Conservation (phyloP, 2,888 invertebrate genomes). For the Cybosia mesomella region DNA sequence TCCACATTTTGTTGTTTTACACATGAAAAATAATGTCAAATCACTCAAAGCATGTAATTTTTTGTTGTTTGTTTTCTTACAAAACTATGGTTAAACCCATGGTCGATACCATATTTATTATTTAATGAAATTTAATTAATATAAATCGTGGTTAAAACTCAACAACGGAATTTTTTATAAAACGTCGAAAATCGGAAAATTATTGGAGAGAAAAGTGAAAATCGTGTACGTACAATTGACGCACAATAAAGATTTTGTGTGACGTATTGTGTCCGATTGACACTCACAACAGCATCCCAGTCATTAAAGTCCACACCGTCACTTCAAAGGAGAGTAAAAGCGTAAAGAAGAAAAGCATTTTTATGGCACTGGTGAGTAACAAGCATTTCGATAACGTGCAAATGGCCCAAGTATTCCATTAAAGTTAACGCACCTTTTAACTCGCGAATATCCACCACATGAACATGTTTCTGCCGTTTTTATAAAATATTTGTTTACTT, state of each 20-base stretch:
- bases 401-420: constrained; percentile 45
- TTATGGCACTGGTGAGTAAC: constrained; percentile 32
- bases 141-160: not conserved
- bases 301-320: constrained; percentile 5
- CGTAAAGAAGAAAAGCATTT: constrained; percentile 14
- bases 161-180: no score
- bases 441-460: constrained; percentile 51
- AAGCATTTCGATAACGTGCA: constrained; percentile 46
- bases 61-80: not conserved
- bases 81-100: no score
- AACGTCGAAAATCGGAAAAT: not conserved
- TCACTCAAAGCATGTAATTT: no score
- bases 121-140: not conserved
- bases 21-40: not conserved
- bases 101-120: not conserved
- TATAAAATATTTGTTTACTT: constrained; percentile 48
- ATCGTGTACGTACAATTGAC: not conserved
- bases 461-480: constrained; percentile 45
- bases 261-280: not conserved
- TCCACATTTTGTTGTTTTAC: no score
- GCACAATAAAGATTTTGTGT: not conserved
- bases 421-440: constrained; percentile 52
- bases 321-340: constrained; percentile 10
- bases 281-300: not conserved
- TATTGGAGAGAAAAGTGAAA: not conserved